Percentiles rank a stretch among this genome's conserved stretches.
These are phyloP conservation scores for Lateolabrax maculatus DNA, from an alignment of 2,797 vertebrate species.

Conservation along the genomic window DNA sequence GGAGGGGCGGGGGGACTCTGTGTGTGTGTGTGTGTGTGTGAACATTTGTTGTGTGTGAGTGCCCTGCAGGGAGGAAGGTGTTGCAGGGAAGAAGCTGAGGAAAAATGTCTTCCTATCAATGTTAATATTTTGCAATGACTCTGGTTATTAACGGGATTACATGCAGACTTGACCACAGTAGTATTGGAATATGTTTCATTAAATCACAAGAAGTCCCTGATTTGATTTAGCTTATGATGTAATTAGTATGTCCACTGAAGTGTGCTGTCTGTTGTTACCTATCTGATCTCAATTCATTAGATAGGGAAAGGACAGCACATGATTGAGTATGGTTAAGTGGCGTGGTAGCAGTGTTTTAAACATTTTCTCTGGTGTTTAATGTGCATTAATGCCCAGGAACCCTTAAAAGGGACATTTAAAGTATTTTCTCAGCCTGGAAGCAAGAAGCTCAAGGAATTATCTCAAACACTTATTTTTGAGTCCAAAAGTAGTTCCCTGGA, in stretches of 20 bases:
- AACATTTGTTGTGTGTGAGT: slow-evolving; percentile 18
- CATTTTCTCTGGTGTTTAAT: not conserved
- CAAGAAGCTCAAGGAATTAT: not conserved
- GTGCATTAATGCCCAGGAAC: not conserved
- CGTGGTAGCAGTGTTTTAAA: not conserved
- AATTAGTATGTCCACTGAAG: slow-evolving; percentile 31
- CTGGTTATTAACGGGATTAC: slow-evolving; percentile 24
- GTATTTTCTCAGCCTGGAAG: not conserved
- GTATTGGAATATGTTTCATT: slow-evolving; percentile 32
- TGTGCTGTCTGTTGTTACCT: slow-evolving; percentile 18
- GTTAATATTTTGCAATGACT: slow-evolving; percentile 28
- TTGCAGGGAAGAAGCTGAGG: slow-evolving; percentile 16
- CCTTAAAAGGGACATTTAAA: not conserved
- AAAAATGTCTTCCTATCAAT: not conserved
- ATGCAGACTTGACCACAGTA: slow-evolving; percentile 17
- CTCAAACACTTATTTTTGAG: slow-evolving; percentile 2
- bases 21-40: slow-evolving; percentile 3
- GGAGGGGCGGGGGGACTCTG: not conserved
- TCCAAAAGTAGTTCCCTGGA: not conserved
- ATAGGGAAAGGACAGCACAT: slow-evolving; percentile 1
- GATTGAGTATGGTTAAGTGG: not conserved
- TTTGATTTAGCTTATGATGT: slow-evolving; percentile 46
- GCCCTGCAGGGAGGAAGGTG: slow-evolving; percentile 26
- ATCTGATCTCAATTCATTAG: slow-evolving; percentile 40
- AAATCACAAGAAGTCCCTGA: slow-evolving; percentile 23